These are phyloP conservation scores for Parnassius mnemosyne DNA, from an alignment of 2,888 invertebrate genomes.

Conservation along the genomic window DNA sequence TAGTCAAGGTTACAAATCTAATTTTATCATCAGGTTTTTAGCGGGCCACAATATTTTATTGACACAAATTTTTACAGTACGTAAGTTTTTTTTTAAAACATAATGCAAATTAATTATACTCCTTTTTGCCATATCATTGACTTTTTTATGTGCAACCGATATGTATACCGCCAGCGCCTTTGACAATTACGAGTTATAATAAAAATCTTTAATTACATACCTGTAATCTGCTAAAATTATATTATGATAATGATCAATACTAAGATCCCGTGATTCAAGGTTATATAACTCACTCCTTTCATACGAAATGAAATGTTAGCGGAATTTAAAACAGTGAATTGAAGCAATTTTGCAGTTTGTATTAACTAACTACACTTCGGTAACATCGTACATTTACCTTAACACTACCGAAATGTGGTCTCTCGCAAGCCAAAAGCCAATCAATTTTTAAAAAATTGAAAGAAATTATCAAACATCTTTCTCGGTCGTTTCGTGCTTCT, in stretches of 20 bases:
- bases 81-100: neutral
- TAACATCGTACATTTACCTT: slow-evolving; percentile 59
- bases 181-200: slow-evolving; percentile 6
- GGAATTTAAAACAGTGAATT: slow-evolving; percentile 32
- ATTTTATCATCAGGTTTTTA: slow-evolving; percentile 1
- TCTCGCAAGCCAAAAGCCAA: slow-evolving; percentile 52
- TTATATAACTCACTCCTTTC: slow-evolving; percentile 76
- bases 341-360: no score
- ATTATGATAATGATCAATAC: slow-evolving; percentile 63
- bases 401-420: slow-evolving; percentile 57
- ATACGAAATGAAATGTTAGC: slow-evolving; percentile 49
- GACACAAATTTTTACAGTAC: neutral
- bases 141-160: slow-evolving; percentile 14
- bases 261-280: slow-evolving; percentile 78
- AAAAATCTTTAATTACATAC: slow-evolving; percentile 31
- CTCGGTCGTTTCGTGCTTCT: slow-evolving; percentile 47
- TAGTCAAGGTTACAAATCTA: slow-evolving; percentile 26
- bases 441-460: slow-evolving; percentile 60
- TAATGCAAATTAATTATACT: neutral
- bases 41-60: no score
- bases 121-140: slow-evolving; percentile 23
- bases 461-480: slow-evolving; percentile 58
- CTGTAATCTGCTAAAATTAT: slow-evolving; percentile 38
- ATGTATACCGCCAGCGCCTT: neutral
- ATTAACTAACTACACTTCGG: slow-evolving; percentile 37